phyloP scores from a whole-genome alignment of 1,140 invertebrate species.

The Bombus impatiens region DNA sequence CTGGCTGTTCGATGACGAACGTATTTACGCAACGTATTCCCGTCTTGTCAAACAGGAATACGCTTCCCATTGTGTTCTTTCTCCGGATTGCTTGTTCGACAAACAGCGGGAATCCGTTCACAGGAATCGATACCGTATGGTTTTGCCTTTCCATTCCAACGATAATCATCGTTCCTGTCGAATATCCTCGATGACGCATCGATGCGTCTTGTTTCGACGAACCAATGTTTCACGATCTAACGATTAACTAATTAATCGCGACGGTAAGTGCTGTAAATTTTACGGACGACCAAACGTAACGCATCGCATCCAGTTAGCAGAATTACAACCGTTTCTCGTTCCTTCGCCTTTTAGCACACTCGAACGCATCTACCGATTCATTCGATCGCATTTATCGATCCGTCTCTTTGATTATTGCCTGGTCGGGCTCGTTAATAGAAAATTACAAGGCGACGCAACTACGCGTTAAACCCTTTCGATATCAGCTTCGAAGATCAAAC shows the following conservation, averaged over 20 bases:
- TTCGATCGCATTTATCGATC: background rate
- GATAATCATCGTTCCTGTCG: conserved; percentile 43
- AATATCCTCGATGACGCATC: conserved; percentile 43
- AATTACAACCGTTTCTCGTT: too few relatives aligned
- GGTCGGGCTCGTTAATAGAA: background rate
- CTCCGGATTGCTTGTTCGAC: conserved; percentile 13
- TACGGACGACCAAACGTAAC: background rate
- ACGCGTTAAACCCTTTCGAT: background rate
- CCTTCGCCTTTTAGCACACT: background rate
- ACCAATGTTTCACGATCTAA: background rate
- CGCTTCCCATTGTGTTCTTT: conserved; percentile 20
- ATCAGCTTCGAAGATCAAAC: conserved; percentile 22
- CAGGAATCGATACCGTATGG: conserved; percentile 32
- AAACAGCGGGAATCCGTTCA: conserved; percentile 8
- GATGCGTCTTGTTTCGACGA: background rate
- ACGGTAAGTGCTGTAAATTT: background rate
- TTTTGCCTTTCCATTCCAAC: conserved; percentile 35
- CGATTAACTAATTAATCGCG: conserved; percentile 1
- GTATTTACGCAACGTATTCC: conserved; percentile 37
- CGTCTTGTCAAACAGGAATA: conserved; percentile 11
- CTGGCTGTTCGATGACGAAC: conserved; percentile 19
- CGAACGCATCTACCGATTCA: background rate
- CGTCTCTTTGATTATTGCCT: background rate
- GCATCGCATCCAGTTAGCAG: background rate
- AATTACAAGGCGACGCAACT: conserved; percentile 1